Base-by-base conservation (phyloP, 2,888 invertebrate species). In the Epinotia demarniana region DNA sequence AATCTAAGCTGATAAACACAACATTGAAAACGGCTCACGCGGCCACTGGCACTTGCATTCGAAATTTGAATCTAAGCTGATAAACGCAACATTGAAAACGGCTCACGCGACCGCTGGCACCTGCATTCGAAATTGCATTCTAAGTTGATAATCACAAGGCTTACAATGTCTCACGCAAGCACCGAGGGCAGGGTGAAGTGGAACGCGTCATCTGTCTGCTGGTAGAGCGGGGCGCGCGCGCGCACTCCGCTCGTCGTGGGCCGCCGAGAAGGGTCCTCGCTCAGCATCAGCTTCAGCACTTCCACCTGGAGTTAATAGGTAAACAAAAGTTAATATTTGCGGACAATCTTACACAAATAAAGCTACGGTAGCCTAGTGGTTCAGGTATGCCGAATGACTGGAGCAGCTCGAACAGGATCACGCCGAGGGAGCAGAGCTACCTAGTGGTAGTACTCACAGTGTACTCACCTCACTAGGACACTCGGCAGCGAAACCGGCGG, bases 201-300 rank as follows among this genome's bases (percentile, higher is more conserved):
- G 89, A 92, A 94, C 12, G 86, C 86, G 0, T 89, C 86, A 74
- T 91, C 91, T 0, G 90, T 89, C 39, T 80, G 82, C n/a, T 94
- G 88, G 80, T 89, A 92, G 0, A 96, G 91, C 0, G 96, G 96
- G 0, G 95, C 95, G 9, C 95, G 92, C 0, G 96, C 95, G 58
- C 95, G 92, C 27, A 98, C 96, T 43, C 96, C 97, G 78, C 95
- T 94, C 0, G 97, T 97, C 1, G 97, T 96, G 18, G 98, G 98
- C 2, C 99, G 95, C 77, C 95, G 92, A 4, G 94, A 91, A 0
- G 98, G 98, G 76, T 96, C 94, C 4, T 95, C 90, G 77, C 97
- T 96, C 60, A 99, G 90, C 97, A 99, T 98, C 86, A 96, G 90
- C 79, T 95, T 95, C 12, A 99, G 92, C 74, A 98, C 94, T 3